A percentile compares a stretch with the other conserved stretches of the same genome.
phyloP scores from a whole-genome alignment of 2,888 invertebrate species.

The Orthosia gracilis region DNA sequence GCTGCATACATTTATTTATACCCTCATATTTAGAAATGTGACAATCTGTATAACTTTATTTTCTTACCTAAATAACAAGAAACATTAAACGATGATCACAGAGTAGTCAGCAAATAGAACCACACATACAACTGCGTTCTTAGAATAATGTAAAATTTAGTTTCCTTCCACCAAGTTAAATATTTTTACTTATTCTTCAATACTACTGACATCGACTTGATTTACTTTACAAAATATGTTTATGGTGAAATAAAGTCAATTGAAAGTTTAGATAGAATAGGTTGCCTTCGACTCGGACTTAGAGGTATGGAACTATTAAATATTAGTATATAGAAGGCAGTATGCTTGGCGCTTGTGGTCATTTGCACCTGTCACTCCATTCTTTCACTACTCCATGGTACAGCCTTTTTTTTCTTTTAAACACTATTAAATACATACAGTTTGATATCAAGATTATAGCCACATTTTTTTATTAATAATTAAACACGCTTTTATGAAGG shows the following conservation, averaged over 20 bases:
- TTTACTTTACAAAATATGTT: too few species aligned
- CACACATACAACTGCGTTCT: neutral
- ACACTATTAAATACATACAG: neutral
- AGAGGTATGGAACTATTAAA: neutral
- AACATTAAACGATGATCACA: slow-evolving; percentile 8
- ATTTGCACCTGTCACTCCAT: slow-evolving; percentile 3
- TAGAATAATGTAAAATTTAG: neutral
- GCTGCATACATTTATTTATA: slow-evolving; percentile 46
- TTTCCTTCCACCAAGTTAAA: neutral
- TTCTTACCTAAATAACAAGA: neutral
- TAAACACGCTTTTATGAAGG: slow-evolving; percentile 38
- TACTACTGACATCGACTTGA: too few species aligned
- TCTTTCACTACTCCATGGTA: slow-evolving; percentile 13
- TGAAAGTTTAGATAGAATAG: neutral
- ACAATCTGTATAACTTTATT: slow-evolving; percentile 4
- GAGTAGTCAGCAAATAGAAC: slow-evolving; percentile 29
- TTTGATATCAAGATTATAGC: slow-evolving; percentile 18
- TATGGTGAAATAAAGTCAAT: too few species aligned
- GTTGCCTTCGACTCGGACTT: neutral
- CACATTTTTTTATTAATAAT: slow-evolving; percentile 30
- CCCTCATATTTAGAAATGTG: slow-evolving; percentile 23
- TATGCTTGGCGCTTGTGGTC: too few species aligned
- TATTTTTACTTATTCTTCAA: too few species aligned
- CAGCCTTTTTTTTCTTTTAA: neutral
- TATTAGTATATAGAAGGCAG: too few species aligned